Evolutionary conservation across 2,888 invertebrate species (phyloP).

Genomic region (Hemicrepidius hirtus): DNA sequence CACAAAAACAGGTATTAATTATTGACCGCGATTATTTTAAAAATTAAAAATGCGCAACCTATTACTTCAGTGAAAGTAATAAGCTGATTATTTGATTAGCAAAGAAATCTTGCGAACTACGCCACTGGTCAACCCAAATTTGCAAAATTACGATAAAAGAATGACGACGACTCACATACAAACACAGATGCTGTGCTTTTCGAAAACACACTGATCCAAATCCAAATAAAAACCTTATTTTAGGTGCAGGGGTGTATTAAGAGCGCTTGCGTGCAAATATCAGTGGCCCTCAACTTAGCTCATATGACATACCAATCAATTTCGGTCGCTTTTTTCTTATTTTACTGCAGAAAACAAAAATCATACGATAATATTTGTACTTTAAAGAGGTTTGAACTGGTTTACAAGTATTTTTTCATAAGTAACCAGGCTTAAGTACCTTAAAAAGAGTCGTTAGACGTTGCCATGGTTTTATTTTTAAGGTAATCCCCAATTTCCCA

Average conservation of each 20-base stretch:
- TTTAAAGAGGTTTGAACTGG: too few species aligned
- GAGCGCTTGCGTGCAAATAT: slow-evolving; percentile 30
- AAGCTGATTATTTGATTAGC: neutral
- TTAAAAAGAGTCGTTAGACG: too few species aligned
- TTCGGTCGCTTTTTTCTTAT: too few species aligned
- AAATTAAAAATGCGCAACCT: slow-evolving; percentile 1
- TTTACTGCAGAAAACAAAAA: too few species aligned
- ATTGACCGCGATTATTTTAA: slow-evolving; percentile 19
- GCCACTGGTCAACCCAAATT: slow-evolving; percentile 19
- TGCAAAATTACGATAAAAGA: slow-evolving; percentile 16
- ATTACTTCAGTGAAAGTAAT: slow-evolving; percentile 10
- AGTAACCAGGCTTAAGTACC: too few species aligned
- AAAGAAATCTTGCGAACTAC: neutral
- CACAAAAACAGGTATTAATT: slow-evolving; percentile 17
- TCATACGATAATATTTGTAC: too few species aligned
- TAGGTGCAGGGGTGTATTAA: slow-evolving; percentile 33
- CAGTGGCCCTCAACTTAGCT: slow-evolving; percentile 19
- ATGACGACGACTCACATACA: slow-evolving; percentile 19
- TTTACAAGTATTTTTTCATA: too few species aligned
- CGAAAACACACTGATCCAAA: slow-evolving; percentile 46
- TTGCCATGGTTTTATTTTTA: too few species aligned
- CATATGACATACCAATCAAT: neutral
- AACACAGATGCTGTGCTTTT: slow-evolving; percentile 21
- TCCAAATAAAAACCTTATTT: slow-evolving; percentile 39
- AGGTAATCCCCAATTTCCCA: too few species aligned